Conservation (phyloP, 2,888 invertebrate species). For the Torymus texanus region DNA sequence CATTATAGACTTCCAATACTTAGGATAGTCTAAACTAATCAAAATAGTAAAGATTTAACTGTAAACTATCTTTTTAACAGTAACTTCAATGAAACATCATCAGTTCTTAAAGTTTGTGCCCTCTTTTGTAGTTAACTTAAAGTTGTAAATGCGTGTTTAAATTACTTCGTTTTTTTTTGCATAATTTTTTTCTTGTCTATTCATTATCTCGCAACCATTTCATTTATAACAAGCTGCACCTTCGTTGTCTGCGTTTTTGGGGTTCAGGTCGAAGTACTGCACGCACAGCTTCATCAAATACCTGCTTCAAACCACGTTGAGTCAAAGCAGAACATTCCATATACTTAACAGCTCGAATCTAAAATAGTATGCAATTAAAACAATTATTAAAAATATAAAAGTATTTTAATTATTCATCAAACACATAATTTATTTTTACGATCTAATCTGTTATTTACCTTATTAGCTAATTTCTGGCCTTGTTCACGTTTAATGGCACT, state of each 20-base stretch:
- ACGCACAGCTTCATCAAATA: constrained; percentile 98
- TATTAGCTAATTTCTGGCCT: constrained; percentile 98
- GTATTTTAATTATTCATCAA: not conserved
- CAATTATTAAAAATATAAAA: not conserved
- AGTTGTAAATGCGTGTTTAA: constrained; percentile 51
- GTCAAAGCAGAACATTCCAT: constrained; percentile 99
- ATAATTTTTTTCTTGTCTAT: constrained; percentile 53
- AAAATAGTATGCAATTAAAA: constrained; percentile 2
- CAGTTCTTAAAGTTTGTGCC: constrained; percentile 54
- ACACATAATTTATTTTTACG: not conserved
- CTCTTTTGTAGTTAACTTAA: constrained; percentile 51
- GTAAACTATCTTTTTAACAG: constrained; percentile 53
- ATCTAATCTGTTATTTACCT: constrained; percentile 73
- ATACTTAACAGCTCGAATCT: constrained; percentile 97
- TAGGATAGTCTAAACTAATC: constrained; percentile 45
- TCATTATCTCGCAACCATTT: not conserved
- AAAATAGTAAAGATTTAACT: constrained; percentile 49
- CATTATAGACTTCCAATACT: constrained; percentile 24
- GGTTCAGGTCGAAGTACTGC: constrained; percentile 98
- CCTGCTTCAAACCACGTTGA: constrained; percentile 97
- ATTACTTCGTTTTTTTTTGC: constrained; percentile 38
- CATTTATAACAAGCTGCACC: constrained; percentile 78
- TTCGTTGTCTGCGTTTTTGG: constrained; percentile 94
- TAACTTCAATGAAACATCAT: constrained; percentile 52
- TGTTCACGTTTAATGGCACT: constrained; percentile 98